phyloP scores from a whole-genome alignment of 2,888 invertebrate species.

The Cylindroiulus punctatus region DNA sequence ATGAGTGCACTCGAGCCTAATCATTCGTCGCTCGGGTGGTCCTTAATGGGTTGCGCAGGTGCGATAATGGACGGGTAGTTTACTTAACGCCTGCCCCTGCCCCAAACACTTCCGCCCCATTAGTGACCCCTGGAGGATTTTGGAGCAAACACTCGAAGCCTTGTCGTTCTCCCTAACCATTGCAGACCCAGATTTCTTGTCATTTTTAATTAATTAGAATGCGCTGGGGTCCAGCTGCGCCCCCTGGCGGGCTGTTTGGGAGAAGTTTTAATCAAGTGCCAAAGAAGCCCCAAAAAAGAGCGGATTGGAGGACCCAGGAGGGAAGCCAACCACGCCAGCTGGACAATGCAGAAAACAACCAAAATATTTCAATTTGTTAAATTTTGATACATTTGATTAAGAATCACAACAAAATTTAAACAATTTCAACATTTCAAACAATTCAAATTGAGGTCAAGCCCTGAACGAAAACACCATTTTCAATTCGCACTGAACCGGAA shows the following conservation, averaged over 20 bases:
- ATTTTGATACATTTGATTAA: no score
- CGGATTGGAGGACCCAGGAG: neutral
- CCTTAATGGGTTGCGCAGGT: slow-evolving; percentile 41
- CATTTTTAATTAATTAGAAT: neutral
- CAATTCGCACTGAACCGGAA: neutral
- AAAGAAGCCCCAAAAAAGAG: neutral
- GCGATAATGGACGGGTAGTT: slow-evolving; percentile 22
- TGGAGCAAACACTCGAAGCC: neutral
- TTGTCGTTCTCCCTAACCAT: neutral
- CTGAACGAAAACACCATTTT: neutral
- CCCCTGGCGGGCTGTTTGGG: neutral
- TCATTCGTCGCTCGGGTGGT: neutral
- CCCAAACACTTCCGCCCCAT: neutral
- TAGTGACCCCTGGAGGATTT: neutral
- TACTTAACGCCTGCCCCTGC: neutral
- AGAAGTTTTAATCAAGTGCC: slow-evolving; percentile 9
- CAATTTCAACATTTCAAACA: neutral
- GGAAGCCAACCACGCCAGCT: neutral
- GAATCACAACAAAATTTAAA: no score
- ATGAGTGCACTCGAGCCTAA: slow-evolving; percentile 4
- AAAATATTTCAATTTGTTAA: no score
- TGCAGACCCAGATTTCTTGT: neutral
- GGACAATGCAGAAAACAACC: no score
- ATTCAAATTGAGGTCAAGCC: neutral
- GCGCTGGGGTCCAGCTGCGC: neutral